Percentiles rank a stretch among this genome's conserved stretches.
These are phyloP conservation scores for Troglohyphantes excavatus DNA, from an alignment of 2,888 invertebrate genomes.

Conservation along the genomic window DNA sequence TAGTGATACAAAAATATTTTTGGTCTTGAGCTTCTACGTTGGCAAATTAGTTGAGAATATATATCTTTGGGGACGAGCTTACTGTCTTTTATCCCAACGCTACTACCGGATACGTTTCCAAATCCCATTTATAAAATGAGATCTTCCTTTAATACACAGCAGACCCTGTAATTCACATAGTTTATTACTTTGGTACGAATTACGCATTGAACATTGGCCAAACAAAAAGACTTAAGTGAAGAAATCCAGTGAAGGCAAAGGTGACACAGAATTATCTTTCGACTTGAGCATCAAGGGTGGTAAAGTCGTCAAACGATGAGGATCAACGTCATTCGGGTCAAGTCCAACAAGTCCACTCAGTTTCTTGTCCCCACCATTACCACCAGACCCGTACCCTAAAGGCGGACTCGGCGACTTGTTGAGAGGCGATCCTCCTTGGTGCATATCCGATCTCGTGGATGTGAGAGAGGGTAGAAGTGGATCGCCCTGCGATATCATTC, in stretches of 20 bases:
- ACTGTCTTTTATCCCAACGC: too few relatives aligned
- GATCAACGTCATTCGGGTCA: slow-evolving; percentile 57
- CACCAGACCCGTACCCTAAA: slow-evolving; percentile 15
- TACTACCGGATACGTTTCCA: too few relatives aligned
- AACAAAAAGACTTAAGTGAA: slow-evolving; percentile 52
- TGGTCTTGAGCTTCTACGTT: too few relatives aligned
- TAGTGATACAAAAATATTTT: too few relatives aligned
- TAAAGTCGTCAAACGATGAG: slow-evolving; percentile 67
- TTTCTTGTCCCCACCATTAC: slow-evolving; percentile 59
- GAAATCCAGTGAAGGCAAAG: slow-evolving; percentile 75
- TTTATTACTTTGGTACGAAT: too few relatives aligned
- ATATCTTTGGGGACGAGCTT: too few relatives aligned
- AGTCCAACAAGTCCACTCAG: slow-evolving; percentile 42
- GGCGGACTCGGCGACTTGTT: slow-evolving; percentile 67
- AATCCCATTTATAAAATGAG: too few relatives aligned
- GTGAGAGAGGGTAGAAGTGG: slow-evolving; percentile 62
- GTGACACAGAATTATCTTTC: slow-evolving; percentile 75
- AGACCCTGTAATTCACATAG: too few relatives aligned
- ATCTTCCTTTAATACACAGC: too few relatives aligned
- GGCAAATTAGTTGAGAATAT: too few relatives aligned
- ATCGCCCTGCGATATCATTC: slow-evolving; percentile 71
- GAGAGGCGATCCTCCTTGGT: slow-evolving; percentile 42
- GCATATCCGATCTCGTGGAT: slow-evolving; percentile 44
- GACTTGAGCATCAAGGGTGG: slow-evolving; percentile 73
- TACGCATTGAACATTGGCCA: too few relatives aligned